Evolutionary conservation across 1,140 invertebrate genomes (phyloP).

Genomic region (Colletes gigas): DNA sequence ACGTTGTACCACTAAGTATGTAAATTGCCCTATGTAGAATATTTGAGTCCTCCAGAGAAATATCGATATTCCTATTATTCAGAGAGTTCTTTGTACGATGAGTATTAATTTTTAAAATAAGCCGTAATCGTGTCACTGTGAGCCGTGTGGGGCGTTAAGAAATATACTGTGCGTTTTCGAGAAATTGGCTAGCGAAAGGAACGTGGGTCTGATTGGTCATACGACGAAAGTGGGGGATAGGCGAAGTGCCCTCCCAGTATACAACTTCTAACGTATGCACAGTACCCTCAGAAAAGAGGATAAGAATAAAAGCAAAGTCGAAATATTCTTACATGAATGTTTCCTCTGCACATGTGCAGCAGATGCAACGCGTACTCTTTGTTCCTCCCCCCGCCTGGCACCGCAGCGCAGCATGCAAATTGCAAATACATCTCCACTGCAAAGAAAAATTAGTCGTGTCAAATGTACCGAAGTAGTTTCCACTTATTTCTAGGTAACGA

Average conservation of each 20-base stretch:
- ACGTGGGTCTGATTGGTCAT: too few species aligned
- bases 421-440: conserved; percentile 93
- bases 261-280: too few species aligned
- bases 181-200: too few species aligned
- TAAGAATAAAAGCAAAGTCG: conserved; percentile 12
- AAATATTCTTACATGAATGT: conserved; percentile 87
- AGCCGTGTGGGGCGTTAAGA: too few species aligned
- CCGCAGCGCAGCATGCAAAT: conserved; percentile 94
- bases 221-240: too few species aligned
- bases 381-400: conserved; percentile 94
- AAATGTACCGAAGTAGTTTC: neutral
- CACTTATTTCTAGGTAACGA: neutral
- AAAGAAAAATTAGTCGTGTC: conserved; percentile 62
- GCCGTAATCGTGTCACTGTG: too few species aligned
- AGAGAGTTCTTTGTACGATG: too few species aligned
- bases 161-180: too few species aligned
- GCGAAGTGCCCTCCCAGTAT: too few species aligned
- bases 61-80: too few species aligned
- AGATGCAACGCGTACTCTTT: conserved; percentile 97
- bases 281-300: neutral
- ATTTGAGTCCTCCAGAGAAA: neutral
- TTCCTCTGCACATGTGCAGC: conserved; percentile 91
- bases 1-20: too few species aligned
- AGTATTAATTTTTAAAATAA: too few species aligned
- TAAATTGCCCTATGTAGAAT: neutral